phyloP scores from a whole-genome alignment of 1,140 invertebrate genomes.

The Mya arenaria region DNA sequence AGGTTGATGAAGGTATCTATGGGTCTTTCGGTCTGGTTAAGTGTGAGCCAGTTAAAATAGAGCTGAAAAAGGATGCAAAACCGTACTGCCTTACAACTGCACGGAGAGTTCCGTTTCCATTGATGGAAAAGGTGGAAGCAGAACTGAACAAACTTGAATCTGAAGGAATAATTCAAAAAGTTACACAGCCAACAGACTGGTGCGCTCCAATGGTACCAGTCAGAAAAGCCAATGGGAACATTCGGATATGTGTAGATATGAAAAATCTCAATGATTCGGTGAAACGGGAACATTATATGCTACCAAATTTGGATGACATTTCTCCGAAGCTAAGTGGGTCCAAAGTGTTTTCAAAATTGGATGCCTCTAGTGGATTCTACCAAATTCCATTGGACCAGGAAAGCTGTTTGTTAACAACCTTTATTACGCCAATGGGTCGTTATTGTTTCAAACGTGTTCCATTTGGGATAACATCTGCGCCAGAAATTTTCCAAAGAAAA shows the following conservation, averaged over 20 bases:
- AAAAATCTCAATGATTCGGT: slow-evolving; percentile 32
- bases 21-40: not conserved
- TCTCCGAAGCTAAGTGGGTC: slow-evolving; percentile 25
- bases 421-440: slow-evolving; percentile 57
- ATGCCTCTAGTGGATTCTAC: slow-evolving; percentile 81
- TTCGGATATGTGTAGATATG: slow-evolving; percentile 28
- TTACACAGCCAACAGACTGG: slow-evolving; percentile 48
- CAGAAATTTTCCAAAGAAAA: slow-evolving; percentile 49
- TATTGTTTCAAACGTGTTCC: slow-evolving; percentile 43
- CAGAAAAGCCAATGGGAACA: slow-evolving; percentile 8
- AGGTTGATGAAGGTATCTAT: not conserved
- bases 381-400: slow-evolving; percentile 28
- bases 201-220: slow-evolving; percentile 21
- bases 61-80: not conserved
- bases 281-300: slow-evolving; percentile 6
- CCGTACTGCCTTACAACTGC: slow-evolving; percentile 9
- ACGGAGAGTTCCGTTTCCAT: slow-evolving; percentile 31
- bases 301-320: slow-evolving; percentile 51
- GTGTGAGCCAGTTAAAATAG: slow-evolving; percentile 25
- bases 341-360: slow-evolving; percentile 70
- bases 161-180: slow-evolving; percentile 32
- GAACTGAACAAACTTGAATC: slow-evolving; percentile 18
- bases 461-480: slow-evolving; percentile 53
- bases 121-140: slow-evolving; percentile 35
- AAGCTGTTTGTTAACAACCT: slow-evolving; percentile 16